Conservation (phyloP, 2,888 invertebrate genomes). For the Cerastis leucographa region DNA sequence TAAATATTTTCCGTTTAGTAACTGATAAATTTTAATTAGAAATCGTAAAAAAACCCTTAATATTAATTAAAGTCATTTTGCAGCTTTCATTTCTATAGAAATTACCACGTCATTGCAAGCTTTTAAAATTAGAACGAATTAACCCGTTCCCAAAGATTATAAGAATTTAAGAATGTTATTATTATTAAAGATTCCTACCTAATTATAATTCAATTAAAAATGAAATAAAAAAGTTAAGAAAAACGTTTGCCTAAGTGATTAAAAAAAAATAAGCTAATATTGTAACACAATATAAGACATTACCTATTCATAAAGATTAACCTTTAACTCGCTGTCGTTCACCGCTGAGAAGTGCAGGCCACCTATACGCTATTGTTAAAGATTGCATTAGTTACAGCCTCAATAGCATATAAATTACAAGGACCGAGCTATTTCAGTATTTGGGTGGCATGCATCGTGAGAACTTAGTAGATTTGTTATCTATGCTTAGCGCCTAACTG, state of each 20-base stretch:
- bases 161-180: not conserved
- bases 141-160: not conserved
- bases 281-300: not conserved
- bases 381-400: constrained; percentile 47
- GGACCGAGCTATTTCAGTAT: constrained; percentile 32
- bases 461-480: constrained; percentile 12
- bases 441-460: constrained; percentile 16
- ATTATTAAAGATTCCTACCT: no score
- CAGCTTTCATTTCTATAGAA: not conserved
- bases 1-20: not conserved
- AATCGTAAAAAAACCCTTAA: not conserved
- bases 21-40: not conserved
- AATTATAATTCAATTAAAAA: no score
- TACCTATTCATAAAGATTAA: constrained; percentile 40
- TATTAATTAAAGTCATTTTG: not conserved
- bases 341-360: constrained; percentile 40
- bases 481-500: not conserved
- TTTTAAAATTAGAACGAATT: not conserved
- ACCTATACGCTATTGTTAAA: constrained; percentile 51
- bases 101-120: not conserved
- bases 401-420: constrained; percentile 35
- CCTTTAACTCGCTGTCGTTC: constrained; percentile 46
- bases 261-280: not conserved
- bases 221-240: no score
- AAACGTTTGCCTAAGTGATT: not conserved